These are phyloP conservation scores for Isotomurus palustris DNA, from an alignment of 2,888 invertebrate genomes.

Conservation along the genomic window DNA sequence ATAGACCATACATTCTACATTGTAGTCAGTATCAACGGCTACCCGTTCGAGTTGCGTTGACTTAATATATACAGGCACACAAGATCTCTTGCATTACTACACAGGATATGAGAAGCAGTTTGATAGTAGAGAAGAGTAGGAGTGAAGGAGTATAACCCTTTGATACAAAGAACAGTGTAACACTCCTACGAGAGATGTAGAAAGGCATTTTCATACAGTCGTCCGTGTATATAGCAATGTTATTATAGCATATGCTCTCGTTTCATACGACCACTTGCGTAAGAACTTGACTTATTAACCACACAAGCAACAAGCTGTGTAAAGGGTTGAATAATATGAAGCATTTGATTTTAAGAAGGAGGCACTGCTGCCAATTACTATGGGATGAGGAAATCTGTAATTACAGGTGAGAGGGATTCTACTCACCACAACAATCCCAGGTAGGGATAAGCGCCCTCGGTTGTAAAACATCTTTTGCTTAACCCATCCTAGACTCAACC, in stretches of 20 bases:
- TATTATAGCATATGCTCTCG: too few species aligned
- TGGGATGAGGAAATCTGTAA: slow-evolving; percentile 4
- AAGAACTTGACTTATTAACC: not conserved
- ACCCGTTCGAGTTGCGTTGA: too few species aligned
- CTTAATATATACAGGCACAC: too few species aligned
- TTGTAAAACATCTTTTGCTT: slow-evolving; percentile 4
- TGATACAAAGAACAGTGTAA: too few species aligned
- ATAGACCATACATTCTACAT: not conserved
- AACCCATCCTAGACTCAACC: slow-evolving; percentile 3
- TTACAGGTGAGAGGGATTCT: slow-evolving; percentile 4
- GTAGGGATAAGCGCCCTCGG: slow-evolving; percentile 2
- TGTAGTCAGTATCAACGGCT: too few species aligned
- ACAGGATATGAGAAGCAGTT: too few species aligned
- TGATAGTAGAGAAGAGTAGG: not conserved
- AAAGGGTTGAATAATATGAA: not conserved
- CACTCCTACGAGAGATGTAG: too few species aligned
- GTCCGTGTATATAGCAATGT: not conserved
- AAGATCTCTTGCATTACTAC: too few species aligned
- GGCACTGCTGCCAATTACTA: too few species aligned
- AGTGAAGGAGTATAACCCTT: too few species aligned
- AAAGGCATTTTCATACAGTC: not conserved
- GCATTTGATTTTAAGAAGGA: too few species aligned
- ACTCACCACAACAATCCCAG: not conserved
- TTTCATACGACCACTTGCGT: not conserved
- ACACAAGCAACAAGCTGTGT: not conserved